phyloP scores from a whole-genome alignment of 2,888 invertebrate genomes.

The Apamea sordens region DNA sequence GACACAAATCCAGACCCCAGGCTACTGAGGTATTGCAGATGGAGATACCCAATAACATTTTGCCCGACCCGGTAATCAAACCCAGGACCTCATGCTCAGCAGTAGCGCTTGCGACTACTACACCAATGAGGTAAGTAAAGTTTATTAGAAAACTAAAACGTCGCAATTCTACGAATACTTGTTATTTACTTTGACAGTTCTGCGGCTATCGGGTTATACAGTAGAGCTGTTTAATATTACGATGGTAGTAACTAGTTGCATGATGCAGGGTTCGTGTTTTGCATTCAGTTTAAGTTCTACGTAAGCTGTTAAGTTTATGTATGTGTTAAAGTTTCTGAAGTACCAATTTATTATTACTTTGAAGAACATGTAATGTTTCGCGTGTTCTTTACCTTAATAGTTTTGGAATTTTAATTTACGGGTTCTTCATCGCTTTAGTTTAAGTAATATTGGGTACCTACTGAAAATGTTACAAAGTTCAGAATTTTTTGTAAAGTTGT shows the following conservation, averaged over 20 bases:
- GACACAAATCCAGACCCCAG: no score
- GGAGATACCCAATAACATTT: background rate
- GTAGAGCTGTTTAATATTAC: background rate
- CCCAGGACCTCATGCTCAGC: background rate
- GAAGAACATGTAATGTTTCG: constrained; percentile 26
- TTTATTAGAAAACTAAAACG: background rate
- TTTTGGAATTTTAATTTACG: constrained; percentile 5
- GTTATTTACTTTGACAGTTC: background rate
- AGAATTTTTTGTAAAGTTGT: background rate
- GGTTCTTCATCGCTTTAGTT: background rate
- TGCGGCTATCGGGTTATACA: no score
- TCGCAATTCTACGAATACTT: background rate
- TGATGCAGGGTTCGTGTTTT: constrained; percentile 40
- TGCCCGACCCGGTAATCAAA: background rate
- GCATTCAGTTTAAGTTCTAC: constrained; percentile 36
- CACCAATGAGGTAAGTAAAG: background rate
- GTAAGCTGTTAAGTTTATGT: constrained; percentile 36
- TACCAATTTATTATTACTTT: constrained; percentile 46
- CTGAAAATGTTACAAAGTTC: background rate
- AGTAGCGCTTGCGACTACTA: background rate
- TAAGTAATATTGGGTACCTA: background rate
- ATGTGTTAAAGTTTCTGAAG: constrained; percentile 49
- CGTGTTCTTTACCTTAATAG: constrained; percentile 31
- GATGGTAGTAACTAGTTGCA: constrained; percentile 22
- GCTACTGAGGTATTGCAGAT: background rate